phyloP scores from a whole-genome alignment of 2,888 invertebrate genomes.

The Hofmannophila pseudospretella region DNA sequence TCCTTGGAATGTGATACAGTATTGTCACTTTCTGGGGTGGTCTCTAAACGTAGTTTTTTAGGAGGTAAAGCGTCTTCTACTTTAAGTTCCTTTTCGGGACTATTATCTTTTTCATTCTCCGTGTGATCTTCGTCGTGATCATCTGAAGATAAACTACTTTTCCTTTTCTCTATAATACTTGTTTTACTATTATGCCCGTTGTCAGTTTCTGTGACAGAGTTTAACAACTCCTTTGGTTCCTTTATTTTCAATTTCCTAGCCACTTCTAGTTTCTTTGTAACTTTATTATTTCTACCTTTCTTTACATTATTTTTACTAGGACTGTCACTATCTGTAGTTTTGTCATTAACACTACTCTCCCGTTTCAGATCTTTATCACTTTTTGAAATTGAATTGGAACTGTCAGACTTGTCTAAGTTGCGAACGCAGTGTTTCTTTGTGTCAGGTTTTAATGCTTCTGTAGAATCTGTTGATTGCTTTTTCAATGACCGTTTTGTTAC shows the following conservation, averaged over 20 bases:
- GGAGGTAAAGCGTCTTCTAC: constrained; percentile 56
- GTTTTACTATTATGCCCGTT: constrained; percentile 60
- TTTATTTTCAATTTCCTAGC: constrained; percentile 41
- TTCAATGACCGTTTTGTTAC: constrained; percentile 59
- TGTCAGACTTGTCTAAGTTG: constrained; percentile 49
- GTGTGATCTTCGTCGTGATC: constrained; percentile 46
- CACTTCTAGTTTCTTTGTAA: constrained; percentile 52
- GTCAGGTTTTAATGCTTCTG: constrained; percentile 52
- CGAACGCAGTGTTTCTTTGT: constrained; percentile 66
- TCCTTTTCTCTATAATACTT: constrained; percentile 62
- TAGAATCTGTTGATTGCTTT: constrained; percentile 56
- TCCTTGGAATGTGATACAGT: constrained; percentile 62
- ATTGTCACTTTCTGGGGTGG: constrained; percentile 51
- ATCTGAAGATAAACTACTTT: constrained; percentile 65
- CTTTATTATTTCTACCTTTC: constrained; percentile 51
- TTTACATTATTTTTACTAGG: constrained; percentile 50
- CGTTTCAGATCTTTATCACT: constrained; percentile 40
- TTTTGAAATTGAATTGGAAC: constrained; percentile 42
- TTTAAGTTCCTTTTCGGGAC: constrained; percentile 47
- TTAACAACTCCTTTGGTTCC: constrained; percentile 43
- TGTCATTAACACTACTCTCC: constrained; percentile 49
- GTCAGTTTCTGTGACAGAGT: constrained; percentile 48
- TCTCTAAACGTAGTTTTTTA: constrained; percentile 63
- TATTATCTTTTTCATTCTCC: constrained; percentile 48
- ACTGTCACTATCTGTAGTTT: constrained; percentile 48